These are phyloP conservation scores for Drosophila suzukii DNA, from an alignment of 1,140 invertebrate species.

Conservation along the genomic window DNA sequence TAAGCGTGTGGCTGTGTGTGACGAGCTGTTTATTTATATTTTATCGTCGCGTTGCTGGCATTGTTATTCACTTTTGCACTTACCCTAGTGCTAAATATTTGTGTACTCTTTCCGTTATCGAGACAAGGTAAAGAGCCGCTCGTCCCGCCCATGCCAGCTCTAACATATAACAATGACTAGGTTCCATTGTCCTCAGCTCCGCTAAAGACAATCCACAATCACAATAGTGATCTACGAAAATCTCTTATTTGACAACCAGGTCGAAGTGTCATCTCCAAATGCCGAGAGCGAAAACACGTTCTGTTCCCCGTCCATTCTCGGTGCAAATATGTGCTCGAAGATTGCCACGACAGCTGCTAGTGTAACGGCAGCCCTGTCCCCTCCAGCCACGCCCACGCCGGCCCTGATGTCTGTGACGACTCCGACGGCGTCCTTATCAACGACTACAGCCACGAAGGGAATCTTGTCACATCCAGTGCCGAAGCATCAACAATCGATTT, in stretches of 20 bases:
- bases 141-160: not conserved
- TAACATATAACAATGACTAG: constrained; percentile 17
- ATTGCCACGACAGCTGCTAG: constrained; percentile 77
- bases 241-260: constrained; percentile 43
- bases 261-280: constrained; percentile 86
- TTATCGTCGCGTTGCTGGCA: constrained; percentile 58
- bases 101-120: constrained; percentile 63
- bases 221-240: constrained; percentile 6
- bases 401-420: constrained; percentile 47
- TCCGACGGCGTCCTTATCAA: constrained; percentile 22
- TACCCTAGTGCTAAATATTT: constrained; percentile 45
- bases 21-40: constrained; percentile 61
- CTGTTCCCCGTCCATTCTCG: constrained; percentile 83
- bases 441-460: not conserved
- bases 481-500: constrained; percentile 22
- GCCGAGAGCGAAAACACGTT: constrained; percentile 86
- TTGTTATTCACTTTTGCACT: constrained; percentile 72
- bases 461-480: not conserved
- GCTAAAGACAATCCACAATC: not conserved
- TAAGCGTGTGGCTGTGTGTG: constrained; percentile 11
- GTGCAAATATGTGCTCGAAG: constrained; percentile 83
- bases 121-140: constrained; percentile 5
- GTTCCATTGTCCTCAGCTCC: not conserved
- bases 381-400: constrained; percentile 56
- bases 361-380: constrained; percentile 73